Percentiles rank a stretch among this genome's conserved stretches.
Conservation (phyloP, 2,888 invertebrate species). For the Scaptomyza cyrtandrae region DNA sequence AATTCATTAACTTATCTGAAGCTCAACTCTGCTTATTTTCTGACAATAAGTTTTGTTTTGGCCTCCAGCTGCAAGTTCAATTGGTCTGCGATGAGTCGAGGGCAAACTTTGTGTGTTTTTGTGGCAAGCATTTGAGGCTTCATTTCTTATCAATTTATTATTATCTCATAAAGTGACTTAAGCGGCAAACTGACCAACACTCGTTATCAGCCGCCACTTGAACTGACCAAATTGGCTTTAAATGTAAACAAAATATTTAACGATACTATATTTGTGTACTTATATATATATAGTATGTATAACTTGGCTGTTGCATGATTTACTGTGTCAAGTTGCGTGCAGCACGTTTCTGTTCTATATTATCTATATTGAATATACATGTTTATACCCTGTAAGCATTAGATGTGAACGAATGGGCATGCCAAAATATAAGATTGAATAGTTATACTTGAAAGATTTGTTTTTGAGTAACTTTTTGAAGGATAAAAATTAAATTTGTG, state of each 20-base stretch:
- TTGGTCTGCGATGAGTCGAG: conserved; percentile 21
- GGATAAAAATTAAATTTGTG: too few relatives aligned
- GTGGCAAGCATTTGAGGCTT: conserved; percentile 25
- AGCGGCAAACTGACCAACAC: conserved; percentile 28
- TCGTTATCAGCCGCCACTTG: conserved; percentile 44
- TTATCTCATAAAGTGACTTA: conserved; percentile 28
- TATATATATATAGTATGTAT: not conserved
- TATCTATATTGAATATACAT: not conserved
- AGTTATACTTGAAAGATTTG: too few relatives aligned
- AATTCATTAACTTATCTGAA: conserved; percentile 33
- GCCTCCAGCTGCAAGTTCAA: conserved; percentile 55
- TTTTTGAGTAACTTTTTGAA: too few relatives aligned
- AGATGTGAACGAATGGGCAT: not conserved
- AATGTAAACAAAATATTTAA: conserved; percentile 8
- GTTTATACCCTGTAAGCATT: not conserved
- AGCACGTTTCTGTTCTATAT: conserved; percentile 9
- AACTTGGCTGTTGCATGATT: conserved; percentile 29
- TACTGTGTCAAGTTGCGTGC: conserved; percentile 22
- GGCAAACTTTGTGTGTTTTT: conserved; percentile 19
- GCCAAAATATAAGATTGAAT: too few relatives aligned
- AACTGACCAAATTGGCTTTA: conserved; percentile 31
- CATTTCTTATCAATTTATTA: conserved; percentile 34
- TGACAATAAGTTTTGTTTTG: conserved; percentile 1
- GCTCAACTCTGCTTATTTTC: conserved; percentile 19
- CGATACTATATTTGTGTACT: not conserved